Percentiles rank a stretch among this genome's conserved stretches.
Evolutionary conservation across 1,140 invertebrate genomes (phyloP).

Genomic region (Drosophila bifasciata): DNA sequence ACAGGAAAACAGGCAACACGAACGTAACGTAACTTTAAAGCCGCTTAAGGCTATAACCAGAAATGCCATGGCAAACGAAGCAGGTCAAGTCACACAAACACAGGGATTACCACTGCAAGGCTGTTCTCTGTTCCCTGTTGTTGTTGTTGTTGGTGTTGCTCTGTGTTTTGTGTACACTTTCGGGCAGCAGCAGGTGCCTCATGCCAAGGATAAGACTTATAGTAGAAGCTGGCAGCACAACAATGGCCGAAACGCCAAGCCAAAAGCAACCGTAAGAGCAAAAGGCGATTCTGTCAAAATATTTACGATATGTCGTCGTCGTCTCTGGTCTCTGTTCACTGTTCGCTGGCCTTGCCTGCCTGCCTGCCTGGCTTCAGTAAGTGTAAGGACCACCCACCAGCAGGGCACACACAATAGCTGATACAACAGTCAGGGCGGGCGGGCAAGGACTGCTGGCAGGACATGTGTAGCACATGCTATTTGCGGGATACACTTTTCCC

Average conservation of each 20-base stretch:
- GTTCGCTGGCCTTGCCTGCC: no score
- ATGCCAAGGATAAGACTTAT: conserved; percentile 33
- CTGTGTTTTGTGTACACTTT: neutral
- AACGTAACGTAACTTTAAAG: conserved; percentile 70
- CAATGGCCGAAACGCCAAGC: conserved; percentile 71
- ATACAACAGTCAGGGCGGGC: conserved; percentile 2
- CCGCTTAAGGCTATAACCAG: conserved; percentile 76
- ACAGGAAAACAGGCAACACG: conserved; percentile 15
- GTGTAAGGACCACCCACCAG: conserved; percentile 49
- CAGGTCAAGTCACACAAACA: conserved; percentile 80
- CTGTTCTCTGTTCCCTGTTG: no score
- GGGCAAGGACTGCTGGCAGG: conserved; percentile 47
- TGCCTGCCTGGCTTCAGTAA: conserved; percentile 51
- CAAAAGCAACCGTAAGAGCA: conserved; percentile 50
- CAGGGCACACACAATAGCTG: conserved; percentile 24
- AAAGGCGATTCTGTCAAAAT: conserved; percentile 82
- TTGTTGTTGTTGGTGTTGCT: neutral
- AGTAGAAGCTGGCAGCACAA: conserved; percentile 60
- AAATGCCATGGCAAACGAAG: conserved; percentile 75
- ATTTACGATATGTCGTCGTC: conserved; percentile 73
- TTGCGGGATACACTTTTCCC: conserved; percentile 60
- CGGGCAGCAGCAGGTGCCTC: conserved; percentile 50
- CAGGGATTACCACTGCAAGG: conserved; percentile 68
- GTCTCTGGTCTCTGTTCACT: conserved; percentile 40
- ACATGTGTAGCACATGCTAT: conserved; percentile 68